Evolutionary conservation across 2,888 invertebrate species (phyloP), one percentile per base, ranked within the genome.

Genomic region (Hemicrepidius hirtus): DNA sequence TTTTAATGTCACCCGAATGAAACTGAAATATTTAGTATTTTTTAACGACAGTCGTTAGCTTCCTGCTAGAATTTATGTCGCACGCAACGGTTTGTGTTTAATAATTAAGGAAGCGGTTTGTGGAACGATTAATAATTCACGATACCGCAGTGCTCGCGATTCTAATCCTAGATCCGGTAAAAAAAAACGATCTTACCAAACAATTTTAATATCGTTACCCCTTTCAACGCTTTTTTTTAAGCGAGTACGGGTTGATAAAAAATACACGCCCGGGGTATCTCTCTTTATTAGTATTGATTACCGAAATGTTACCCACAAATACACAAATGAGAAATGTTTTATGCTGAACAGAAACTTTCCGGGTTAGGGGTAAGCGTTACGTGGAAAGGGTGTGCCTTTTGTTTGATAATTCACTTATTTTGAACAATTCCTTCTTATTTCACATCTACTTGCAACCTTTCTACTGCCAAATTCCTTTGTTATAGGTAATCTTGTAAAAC

Each of bases 101-200:
- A 64, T 64, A 64, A 64, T 46, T 64, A 64, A 64, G n/a, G 18
- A 49, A 50, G 60, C 60, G 28, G 21, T 60, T 60, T 60, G 60
- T 60, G 44, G 21, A 16, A 7, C 60, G 44, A 60, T 60, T 60
- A 60, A 60, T 60, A 44, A 60, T 60, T 60, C 44, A 60, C n/a
- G 9, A 21, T 21, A 28, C 24, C 60, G 60, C 60, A 44, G 41
- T 44, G 24, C 60, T 28, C 41, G 10, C 37, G 57, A 57, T 18
- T 57, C 57, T 18, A 13, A 57, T 57, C 21, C 37, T 37, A 37
- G 57, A 57, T 37, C 1, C 18, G 18, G 13, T 35, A 37, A 57
- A 40, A 37, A 57, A 40, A 57, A 57, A 18, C 12, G 18, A 35
- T 9, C 13, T 35, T 10, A 21, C 53, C 10, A 18, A 18, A 57